Evolutionary conservation across 2,113 vertebrate species (phyloP).

Genomic region (Isichthys henryi): DNA sequence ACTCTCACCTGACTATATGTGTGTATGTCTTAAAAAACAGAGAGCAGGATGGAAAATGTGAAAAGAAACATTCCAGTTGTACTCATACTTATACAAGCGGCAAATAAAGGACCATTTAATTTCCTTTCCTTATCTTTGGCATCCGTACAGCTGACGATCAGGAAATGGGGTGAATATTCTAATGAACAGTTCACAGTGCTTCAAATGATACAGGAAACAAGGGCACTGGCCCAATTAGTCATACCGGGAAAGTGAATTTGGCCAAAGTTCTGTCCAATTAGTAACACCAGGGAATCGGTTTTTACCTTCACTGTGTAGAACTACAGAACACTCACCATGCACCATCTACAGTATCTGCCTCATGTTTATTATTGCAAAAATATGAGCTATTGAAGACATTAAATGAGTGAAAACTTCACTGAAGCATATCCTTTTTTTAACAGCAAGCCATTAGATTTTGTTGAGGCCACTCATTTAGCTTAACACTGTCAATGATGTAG

Average conservation of each 20-base stretch:
- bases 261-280: neutral
- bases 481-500: neutral
- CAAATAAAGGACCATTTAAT: neutral
- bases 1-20: neutral
- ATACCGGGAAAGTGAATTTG: neutral
- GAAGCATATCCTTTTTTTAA: neutral
- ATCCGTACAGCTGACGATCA: neutral
- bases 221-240: conserved; percentile 5
- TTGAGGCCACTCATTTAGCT: neutral
- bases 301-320: neutral
- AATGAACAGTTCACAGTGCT: neutral
- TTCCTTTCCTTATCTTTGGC: neutral
- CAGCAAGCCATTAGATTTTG: neutral
- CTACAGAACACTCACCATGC: neutral
- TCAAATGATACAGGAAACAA: neutral
- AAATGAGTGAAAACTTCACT: neutral
- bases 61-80: neutral
- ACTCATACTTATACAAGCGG: neutral
- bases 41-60: neutral
- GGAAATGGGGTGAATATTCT: neutral
- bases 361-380: neutral
- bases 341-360: neutral
- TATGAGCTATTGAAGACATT: neutral
- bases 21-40: neutral
- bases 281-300: neutral